Base-by-base conservation (phyloP, 2,113 vertebrate species). In the Columba janthina region DNA sequence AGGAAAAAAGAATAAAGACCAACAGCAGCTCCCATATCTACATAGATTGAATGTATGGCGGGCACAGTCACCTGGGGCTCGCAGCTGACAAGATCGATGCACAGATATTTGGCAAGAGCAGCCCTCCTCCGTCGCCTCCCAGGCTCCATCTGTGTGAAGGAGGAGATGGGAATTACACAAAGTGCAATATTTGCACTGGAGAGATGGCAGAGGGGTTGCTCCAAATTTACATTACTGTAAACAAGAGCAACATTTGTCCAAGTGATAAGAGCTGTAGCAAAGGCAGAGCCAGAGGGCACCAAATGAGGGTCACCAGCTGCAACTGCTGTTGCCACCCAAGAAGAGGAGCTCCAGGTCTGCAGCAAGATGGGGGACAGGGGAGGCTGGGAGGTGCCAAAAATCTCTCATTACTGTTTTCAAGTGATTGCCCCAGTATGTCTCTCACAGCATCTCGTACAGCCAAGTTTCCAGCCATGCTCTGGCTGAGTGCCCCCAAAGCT, bases 231-330 rank as follows among this genome's bases (percentile, higher is more conserved):
- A 6, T 50, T 64, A 11, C 6, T 18, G 61, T 46, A 57, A 81
- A 88, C 76, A 88, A 91, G 79, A 61, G 69, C 75, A 75, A 88
- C 69, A 17, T 61, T 94, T 67, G 60, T 53, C 83, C 86, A 48
- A 15, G 71, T 2, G 50, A 51, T 46, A 22, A 80, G 76, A 36
- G 86, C 72, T 42, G 79, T 10, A 51, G 90, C 6, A 2, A 71
- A 72, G 81, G 77, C 70, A 85, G 77, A 92, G 92, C 78, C 88
- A 62, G 71, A 88, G 88, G 88, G 75, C 85, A 84, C 60, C 28
- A 4, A 80, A 20, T 0, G 25, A 83, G 90, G 75, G 85, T 57
- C 94, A 88, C 74, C 93, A 91, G 89, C 94, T 90, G 93, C 89
- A 34, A 5, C 28, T 2, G 85, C 78, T 31, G 75, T 18, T 73